Percentiles rank a stretch among this genome's conserved stretches.
phyloP scores from a whole-genome alignment of 2,888 invertebrate genomes.

The Elaeidobius kamerunicus region DNA sequence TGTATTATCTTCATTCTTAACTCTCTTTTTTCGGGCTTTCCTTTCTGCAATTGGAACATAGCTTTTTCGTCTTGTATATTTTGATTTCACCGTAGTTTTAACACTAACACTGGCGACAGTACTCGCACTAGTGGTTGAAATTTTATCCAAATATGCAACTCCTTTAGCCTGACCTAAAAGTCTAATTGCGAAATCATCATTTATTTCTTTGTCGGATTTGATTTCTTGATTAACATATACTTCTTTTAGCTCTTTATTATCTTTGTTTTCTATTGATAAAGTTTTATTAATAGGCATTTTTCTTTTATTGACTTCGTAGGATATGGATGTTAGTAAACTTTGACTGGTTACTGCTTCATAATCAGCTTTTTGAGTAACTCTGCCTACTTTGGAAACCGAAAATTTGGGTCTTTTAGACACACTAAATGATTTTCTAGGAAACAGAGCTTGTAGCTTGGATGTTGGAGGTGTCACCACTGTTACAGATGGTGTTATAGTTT shows the following conservation, averaged over 20 bases:
- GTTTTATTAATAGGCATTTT: constrained; percentile 23
- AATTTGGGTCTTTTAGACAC: constrained; percentile 4
- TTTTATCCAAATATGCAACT: constrained; percentile 40
- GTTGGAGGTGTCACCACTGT: not conserved
- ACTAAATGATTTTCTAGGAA: constrained; percentile 1
- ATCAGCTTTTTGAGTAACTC: constrained; percentile 23
- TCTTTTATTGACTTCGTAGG: constrained; percentile 52
- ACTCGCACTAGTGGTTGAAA: constrained; percentile 7
- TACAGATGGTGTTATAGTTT: not conserved
- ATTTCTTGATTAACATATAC: too few species aligned
- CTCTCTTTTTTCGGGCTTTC: constrained; percentile 23
- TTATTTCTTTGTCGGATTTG: too few species aligned
- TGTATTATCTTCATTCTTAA: not conserved
- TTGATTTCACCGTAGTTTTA: constrained; percentile 31
- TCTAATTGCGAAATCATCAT: constrained; percentile 44
- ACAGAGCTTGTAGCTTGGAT: not conserved
- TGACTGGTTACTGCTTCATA: constrained; percentile 47
- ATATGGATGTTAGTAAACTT: constrained; percentile 55
- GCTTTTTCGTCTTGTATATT: constrained; percentile 37
- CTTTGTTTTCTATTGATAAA: not conserved
- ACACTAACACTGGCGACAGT: constrained; percentile 18
- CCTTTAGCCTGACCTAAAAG: constrained; percentile 49
- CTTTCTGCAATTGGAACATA: constrained; percentile 31
- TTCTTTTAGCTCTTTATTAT: too few species aligned
- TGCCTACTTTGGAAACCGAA: constrained; percentile 30